phyloP scores from a whole-genome alignment of 2,113 vertebrate genomes.

The Aleadryas rufinucha region DNA sequence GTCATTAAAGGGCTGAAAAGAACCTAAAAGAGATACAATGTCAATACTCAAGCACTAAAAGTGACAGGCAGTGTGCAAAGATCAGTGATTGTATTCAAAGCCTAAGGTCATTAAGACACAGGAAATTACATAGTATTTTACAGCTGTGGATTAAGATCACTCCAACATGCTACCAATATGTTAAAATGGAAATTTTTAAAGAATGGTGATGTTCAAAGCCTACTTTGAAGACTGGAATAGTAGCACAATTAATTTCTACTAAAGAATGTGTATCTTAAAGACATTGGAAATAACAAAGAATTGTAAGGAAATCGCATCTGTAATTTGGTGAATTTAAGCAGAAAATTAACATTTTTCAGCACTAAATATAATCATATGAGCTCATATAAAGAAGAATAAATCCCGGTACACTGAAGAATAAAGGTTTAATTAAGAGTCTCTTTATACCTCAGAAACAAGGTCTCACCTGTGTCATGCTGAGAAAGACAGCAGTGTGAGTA shows the following conservation, averaged over 20 bases:
- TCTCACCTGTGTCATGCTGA: not conserved
- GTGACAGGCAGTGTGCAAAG: conserved; percentile 23
- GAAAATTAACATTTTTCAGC: not conserved
- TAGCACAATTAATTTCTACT: not conserved
- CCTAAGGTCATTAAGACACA: conserved; percentile 55
- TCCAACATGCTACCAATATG: not conserved
- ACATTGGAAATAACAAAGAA: not conserved
- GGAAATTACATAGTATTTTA: conserved; percentile 59
- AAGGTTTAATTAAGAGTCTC: conserved; percentile 44
- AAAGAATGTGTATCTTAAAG: not conserved
- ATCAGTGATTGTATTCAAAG: conserved; percentile 33
- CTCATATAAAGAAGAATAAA: not conserved
- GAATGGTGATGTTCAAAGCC: not conserved
- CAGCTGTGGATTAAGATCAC: not conserved
- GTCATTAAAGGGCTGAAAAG: conserved; percentile 75
- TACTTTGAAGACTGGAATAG: not conserved
- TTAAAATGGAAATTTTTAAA: not conserved
- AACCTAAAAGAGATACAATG: conserved; percentile 69
- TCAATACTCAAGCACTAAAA: conserved; percentile 71
- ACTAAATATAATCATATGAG: not conserved
- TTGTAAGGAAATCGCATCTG: not conserved
- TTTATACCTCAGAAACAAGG: conserved; percentile 23
- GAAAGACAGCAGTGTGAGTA: not conserved
- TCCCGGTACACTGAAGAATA: not conserved
- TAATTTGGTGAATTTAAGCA: not conserved